Base-by-base conservation (phyloP, 1,140 invertebrate species). In the Microplitis demolitor region DNA sequence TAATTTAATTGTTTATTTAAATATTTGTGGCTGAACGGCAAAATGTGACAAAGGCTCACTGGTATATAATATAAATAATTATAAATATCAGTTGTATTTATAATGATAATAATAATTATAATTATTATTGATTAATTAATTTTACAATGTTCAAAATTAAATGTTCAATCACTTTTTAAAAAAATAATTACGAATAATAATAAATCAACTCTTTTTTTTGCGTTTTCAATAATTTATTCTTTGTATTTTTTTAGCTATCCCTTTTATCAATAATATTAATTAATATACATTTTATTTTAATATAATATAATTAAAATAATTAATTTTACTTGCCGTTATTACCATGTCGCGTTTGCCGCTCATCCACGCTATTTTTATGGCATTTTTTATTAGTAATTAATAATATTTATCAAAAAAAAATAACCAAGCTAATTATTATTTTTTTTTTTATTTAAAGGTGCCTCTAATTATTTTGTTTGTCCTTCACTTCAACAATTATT, bases 1-100 rank as follows among this genome's bases (percentile, higher is more conserved):
- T 68, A 61, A 64, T 69, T 73, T 64, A 68, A 64, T 56, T 56
- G 51, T 45, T 66, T 64, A 73, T 73, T 66, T 64, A 64, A 58
- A 37, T 63, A 4, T 63, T 53, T 14, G 53, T 35, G 58, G 69
- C 51, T 71, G 69, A 71, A 64, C 61, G 69, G 69, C 60, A 71
- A 71, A 45, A 71, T 71, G 45, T 62, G 69, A 64, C 69, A 16
- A 63, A 33, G 61, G 69, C 45, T 45, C 35, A 35, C 34, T 71
- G 60, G 60, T 34, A 62, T 63, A 62, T 33, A 54, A 16, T 37
- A 67, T 53, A 13, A 53, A 9, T 54, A 13, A 35, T n/a, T 67
- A 51, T 16, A 45, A 45, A 45, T 54, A 51, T 53, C 31, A 31
- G n/a, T 54, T 54, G 4, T 51, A n/a, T 14, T 51, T 54, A 54